Conservation (phyloP, 2,888 invertebrate species). For the Nomada ruficornis region DNA sequence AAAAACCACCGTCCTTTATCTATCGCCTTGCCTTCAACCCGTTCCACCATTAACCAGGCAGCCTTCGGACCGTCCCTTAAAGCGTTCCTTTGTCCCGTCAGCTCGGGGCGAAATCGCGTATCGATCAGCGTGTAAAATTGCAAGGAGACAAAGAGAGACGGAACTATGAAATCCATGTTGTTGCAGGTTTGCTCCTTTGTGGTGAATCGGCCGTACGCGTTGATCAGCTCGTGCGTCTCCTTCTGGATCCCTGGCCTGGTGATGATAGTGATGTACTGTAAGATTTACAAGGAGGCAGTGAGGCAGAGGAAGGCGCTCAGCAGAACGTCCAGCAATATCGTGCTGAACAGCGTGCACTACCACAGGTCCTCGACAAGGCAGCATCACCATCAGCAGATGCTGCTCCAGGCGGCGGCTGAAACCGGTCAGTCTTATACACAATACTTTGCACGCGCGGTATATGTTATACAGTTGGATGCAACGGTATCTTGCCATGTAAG, state of each 20-base stretch:
- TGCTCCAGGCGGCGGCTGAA: conserved; percentile 81
- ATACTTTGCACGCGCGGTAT: conserved; percentile 46
- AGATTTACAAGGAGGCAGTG: conserved; percentile 92
- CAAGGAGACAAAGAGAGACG: background rate
- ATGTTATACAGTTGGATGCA: too few species aligned
- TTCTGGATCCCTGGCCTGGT: conserved; percentile 97
- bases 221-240: conserved; percentile 95
- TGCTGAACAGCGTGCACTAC: conserved; percentile 93
- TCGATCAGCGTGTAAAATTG: conserved; percentile 29
- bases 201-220: conserved; percentile 94
- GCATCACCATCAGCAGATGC: conserved; percentile 86
- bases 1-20: background rate
- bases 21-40: background rate
- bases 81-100: background rate
- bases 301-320: conserved; percentile 93
- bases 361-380: conserved; percentile 91
- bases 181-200: conserved; percentile 89
- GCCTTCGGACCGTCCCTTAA: background rate
- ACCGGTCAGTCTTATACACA: conserved; percentile 80
- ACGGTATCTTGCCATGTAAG: too few species aligned
- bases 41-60: background rate
- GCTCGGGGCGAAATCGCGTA: background rate
- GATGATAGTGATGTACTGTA: conserved; percentile 96
- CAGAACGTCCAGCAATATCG: conserved; percentile 93
- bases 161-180: background rate